Evolutionary conservation across 2,888 invertebrate species (phyloP).

Genomic region (Imbricaverruca yamaguchii): DNA sequence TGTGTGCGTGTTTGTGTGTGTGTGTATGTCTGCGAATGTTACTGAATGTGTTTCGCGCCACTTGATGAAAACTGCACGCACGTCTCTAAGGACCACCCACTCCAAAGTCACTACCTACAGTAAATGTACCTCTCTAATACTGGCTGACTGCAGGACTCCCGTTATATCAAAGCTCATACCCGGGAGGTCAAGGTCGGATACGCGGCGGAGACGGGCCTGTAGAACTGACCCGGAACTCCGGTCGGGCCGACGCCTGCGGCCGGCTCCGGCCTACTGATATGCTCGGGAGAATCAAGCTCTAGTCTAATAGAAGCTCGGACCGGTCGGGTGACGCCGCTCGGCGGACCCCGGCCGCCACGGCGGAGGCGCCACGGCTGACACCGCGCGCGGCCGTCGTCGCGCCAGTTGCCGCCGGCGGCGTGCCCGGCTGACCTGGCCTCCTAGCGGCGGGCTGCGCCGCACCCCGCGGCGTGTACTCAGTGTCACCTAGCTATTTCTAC

Average conservation of each 20-base stretch:
- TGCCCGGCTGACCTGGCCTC: neutral
- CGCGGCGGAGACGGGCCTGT: neutral
- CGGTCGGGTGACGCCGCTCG: no score
- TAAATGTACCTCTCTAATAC: slow-evolving; percentile 11
- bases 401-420: neutral
- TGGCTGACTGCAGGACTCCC: neutral
- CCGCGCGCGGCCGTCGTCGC: neutral
- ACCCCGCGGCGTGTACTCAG: neutral
- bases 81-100: neutral
- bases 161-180: neutral
- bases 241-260: neutral
- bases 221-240: neutral
- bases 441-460: neutral
- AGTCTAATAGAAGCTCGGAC: neutral
- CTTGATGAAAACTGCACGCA: neutral
- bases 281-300: slow-evolving; percentile 19
- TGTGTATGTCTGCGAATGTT: neutral
- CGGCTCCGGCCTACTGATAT: neutral
- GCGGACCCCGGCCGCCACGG: no score
- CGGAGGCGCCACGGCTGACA: no score
- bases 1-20: neutral
- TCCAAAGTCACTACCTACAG: neutral
- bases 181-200: neutral
- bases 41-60: neutral
- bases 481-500: neutral